Percentiles rank a stretch among this genome's conserved stretches.
phyloP scores from a whole-genome alignment of 2,797 vertebrate species.

The Saxicola maurus region DNA sequence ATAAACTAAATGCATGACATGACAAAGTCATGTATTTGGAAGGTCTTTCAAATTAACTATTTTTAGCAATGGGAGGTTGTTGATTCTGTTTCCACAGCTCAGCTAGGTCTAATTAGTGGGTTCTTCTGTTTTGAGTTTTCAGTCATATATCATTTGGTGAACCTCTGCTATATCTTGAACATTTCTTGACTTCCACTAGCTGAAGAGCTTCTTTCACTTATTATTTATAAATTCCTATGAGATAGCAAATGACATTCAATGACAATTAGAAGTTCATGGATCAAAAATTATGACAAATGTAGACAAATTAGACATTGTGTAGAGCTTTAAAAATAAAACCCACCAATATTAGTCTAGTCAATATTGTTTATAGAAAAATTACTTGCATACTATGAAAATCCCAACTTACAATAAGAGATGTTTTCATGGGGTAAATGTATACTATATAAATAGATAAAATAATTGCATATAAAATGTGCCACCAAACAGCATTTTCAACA shows the following conservation, averaged over 20 bases:
- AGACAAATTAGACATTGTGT: neutral
- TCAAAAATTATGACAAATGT: neutral
- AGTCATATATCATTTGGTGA: neutral
- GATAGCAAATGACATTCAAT: neutral
- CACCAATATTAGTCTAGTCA: neutral
- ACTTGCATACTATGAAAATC: neutral
- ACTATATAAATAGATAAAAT: neutral
- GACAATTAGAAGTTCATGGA: neutral
- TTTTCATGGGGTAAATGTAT: neutral
- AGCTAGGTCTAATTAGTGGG: neutral
- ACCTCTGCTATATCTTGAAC: neutral
- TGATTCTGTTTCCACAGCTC: neutral
- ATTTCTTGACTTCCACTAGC: neutral
- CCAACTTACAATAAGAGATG: neutral
- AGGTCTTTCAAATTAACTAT: neutral
- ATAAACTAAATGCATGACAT: neutral
- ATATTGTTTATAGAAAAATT: neutral
- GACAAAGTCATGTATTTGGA: neutral
- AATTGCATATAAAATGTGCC: neutral
- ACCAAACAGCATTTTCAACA: neutral
- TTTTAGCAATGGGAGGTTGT: neutral
- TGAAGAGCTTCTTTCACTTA: neutral
- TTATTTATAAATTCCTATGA: neutral
- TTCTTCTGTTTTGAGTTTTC: neutral
- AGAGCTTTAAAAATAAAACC: neutral